Evolutionary conservation across 2,888 invertebrate species (phyloP).

Genomic region (Zhengitettix transpicula): DNA sequence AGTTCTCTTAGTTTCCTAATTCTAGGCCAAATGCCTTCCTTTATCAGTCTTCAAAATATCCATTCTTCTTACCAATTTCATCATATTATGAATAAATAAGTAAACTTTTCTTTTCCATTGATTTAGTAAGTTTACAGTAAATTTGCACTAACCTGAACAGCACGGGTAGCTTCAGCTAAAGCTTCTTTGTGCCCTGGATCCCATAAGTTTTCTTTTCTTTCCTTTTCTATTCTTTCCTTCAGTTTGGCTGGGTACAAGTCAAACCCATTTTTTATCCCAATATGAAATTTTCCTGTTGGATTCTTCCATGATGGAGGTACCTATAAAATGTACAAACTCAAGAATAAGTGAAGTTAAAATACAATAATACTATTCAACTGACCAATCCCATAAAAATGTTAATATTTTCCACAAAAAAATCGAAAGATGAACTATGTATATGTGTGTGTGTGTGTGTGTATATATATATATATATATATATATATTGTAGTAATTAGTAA

Average conservation of each 20-base stretch:
- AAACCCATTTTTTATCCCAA: conserved; percentile 73
- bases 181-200: conserved; percentile 65
- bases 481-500: no score
- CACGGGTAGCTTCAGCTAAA: conserved; percentile 58
- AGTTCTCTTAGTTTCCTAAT: no score
- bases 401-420: not conserved
- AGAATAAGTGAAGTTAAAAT: not conserved
- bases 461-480: no score
- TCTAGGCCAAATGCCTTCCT: no score
- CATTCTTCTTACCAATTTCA: no score
- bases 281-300: conserved; percentile 65
- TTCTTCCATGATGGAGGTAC: conserved; percentile 71
- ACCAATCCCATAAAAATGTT: not conserved
- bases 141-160: conserved; percentile 34
- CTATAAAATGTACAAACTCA: conserved; percentile 26
- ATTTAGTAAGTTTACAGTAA: not conserved
- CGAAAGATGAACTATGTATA: not conserved
- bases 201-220: conserved; percentile 69
- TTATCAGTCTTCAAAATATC: no score
- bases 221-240: conserved; percentile 61
- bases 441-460: no score
- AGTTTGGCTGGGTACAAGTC: conserved; percentile 76
- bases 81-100: no score
- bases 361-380: not conserved
- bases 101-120: not conserved